Evolutionary conservation across 2,888 invertebrate genomes (phyloP), one percentile per base, ranked within the genome.

Genomic region (Diarsia rubi): DNA sequence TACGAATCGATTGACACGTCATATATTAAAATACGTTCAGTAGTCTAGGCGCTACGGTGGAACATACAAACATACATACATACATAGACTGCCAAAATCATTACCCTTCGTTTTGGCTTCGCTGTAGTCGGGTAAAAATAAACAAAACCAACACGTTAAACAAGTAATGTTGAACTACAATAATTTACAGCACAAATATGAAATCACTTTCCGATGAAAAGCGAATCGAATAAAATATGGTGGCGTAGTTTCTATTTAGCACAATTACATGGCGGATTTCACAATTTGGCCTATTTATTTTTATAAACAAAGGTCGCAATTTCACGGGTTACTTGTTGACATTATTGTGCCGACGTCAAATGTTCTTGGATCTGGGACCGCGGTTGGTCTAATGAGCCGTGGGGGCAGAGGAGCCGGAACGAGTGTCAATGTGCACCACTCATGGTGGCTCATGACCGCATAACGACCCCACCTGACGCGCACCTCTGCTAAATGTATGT

Each of bases 361-460:
- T 84, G 82, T 86, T 84, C 82, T 81, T 84, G 75, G 75, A 76
- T 83, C 83, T 81, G 70, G 65, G 82, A 75, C 77, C 72, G 83
- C 78, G 83, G 83, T 81, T 63, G 72, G 82, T 81, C 85, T 91
- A 91, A 91, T 91, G 90, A 90, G 89, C 85, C 89, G 83, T 81
- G 68, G 57, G 82, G 85, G 75, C 70, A 76, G 72, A 80, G 84
- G 70, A 79, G 73, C 74, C 73, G 81, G 78, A 79, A 86, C 77
- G 83, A 87, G 87, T 81, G 85, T 80, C 82, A 65, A 82, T 82
- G 79, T 82, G 71, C 83, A 79, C 79, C 72, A 65, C 82, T 79
- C 75, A 79, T 78, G 74, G 73, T 71, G 57, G 75, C 79, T 73
- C 86, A 71, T 31, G 62, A 84, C 82, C 86, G 67, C 81, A 76